Evolutionary conservation across 2,888 invertebrate species (phyloP).

Genomic region (Plebejus argus): DNA sequence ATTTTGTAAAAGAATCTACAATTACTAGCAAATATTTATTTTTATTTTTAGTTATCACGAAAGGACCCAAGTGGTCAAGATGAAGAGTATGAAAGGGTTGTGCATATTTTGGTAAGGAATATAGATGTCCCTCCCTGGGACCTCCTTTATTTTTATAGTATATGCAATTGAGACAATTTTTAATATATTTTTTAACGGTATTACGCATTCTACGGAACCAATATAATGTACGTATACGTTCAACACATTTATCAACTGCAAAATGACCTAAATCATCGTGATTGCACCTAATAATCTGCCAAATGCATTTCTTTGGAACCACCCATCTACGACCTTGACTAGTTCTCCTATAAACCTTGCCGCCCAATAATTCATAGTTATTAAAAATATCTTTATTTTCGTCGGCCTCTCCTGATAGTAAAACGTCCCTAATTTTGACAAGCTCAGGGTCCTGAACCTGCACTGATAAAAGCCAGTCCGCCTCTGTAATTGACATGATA

Average conservation of each 20-base stretch:
- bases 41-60: not conserved
- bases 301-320: constrained; percentile 46
- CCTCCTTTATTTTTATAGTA: constrained; percentile 26
- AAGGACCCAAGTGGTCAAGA: constrained; percentile 16
- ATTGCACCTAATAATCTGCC: constrained; percentile 43
- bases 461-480: constrained; percentile 44
- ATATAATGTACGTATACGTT: not conserved
- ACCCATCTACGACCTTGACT: constrained; percentile 46
- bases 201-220: not conserved
- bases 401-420: not conserved
- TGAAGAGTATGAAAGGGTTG: constrained; percentile 22
- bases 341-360: constrained; percentile 46
- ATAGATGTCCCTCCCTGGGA: constrained; percentile 15
- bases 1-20: constrained; percentile 23
- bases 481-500: constrained; percentile 35
- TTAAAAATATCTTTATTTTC: constrained; percentile 8
- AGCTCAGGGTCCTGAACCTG: constrained; percentile 44
- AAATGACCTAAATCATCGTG: constrained; percentile 44
- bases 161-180: not conserved
- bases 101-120: constrained; percentile 34
- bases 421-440: constrained; percentile 37
- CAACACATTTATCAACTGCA: constrained; percentile 27
- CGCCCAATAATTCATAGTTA: constrained; percentile 21
- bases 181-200: constrained; percentile 10
- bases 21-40: constrained; percentile 1